phyloP scores from a whole-genome alignment of 2,888 invertebrate genomes.

The Dolichopus griseipennis region DNA sequence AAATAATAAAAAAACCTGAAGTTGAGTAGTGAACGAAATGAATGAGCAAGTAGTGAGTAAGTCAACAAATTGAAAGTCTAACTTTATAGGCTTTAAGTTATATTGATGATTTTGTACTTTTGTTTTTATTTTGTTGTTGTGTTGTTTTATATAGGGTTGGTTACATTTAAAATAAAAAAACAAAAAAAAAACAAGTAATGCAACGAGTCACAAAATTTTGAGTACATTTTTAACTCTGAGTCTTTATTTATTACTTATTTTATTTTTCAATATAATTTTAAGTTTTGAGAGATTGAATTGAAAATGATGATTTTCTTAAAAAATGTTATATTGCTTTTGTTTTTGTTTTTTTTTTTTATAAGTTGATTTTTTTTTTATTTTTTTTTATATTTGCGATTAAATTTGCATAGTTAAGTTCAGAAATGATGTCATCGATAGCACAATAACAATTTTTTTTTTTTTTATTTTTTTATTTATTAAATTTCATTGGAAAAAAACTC shows the following conservation, averaged over 20 bases:
- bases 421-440: background rate
- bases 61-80: background rate
- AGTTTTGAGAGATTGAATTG: background rate
- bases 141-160: background rate
- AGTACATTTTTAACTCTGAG: background rate
- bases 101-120: background rate
- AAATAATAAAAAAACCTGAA: background rate
- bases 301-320: conserved; percentile 2
- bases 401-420: background rate
- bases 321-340: background rate
- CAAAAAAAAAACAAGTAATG: background rate
- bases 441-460: no score
- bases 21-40: background rate
- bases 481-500: no score
- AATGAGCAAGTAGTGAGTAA: no score
- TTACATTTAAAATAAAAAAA: background rate
- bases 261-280: background rate
- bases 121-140: background rate
- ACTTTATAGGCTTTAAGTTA: background rate
- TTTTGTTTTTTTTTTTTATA: background rate
- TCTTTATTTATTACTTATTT: background rate
- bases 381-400: background rate
- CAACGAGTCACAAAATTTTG: background rate
- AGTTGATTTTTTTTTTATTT: background rate
- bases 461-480: no score